These are phyloP conservation scores for Otolemur garnettii DNA, from an alignment of 2,113 vertebrate species.

Conservation along the genomic window DNA sequence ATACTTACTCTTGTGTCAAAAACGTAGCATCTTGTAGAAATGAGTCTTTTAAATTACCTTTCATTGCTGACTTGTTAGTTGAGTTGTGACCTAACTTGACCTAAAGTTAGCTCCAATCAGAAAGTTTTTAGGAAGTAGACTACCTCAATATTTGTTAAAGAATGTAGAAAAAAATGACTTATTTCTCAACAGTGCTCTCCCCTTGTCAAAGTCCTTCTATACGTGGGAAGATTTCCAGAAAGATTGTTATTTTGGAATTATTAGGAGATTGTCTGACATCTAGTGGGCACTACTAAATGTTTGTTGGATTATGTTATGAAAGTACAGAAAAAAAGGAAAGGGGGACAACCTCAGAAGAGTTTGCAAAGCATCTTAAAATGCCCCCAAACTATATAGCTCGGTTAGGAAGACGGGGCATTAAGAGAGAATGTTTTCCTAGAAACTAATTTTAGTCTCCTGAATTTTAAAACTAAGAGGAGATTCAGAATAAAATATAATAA, in stretches of 20 bases:
- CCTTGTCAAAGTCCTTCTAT: not conserved
- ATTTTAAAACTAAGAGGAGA: not conserved
- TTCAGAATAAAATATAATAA: not conserved
- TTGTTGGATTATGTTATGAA: conserved; percentile 20
- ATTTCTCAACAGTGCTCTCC: not conserved
- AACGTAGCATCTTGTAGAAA: not conserved
- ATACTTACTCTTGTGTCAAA: not conserved
- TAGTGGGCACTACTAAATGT: conserved; percentile 76
- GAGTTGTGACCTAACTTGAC: not conserved
- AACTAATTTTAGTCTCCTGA: not conserved
- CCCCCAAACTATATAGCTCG: too few relatives aligned
- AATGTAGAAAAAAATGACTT: not conserved
- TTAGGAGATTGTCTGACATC: conserved; percentile 75
- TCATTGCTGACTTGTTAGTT: not conserved
- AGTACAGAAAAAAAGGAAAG: not conserved
- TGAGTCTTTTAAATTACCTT: not conserved
- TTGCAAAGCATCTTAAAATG: not conserved
- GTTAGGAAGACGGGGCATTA: too few relatives aligned
- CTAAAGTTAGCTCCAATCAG: not conserved
- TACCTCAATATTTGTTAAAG: not conserved
- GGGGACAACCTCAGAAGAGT: not conserved
- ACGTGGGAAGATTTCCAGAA: not conserved
- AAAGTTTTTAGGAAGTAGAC: not conserved
- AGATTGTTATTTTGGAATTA: conserved; percentile 10
- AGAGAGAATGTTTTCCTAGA: not conserved